Evolutionary conservation across 2,113 vertebrate genomes (phyloP), one percentile per base, ranked within the genome.

Genomic region (Seriola dumerili): DNA sequence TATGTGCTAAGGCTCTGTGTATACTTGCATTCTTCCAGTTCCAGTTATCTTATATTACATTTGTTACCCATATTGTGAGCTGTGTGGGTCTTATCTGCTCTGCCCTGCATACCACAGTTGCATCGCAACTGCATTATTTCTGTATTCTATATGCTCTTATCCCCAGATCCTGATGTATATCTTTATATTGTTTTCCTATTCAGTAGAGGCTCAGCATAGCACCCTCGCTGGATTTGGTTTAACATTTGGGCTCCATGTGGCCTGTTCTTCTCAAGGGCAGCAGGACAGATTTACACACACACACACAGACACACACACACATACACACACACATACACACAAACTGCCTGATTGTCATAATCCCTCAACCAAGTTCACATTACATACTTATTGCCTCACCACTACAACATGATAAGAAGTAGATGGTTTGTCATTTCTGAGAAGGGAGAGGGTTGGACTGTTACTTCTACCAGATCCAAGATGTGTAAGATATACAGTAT

Each of bases 91-190:
- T 81, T 88, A 88, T 87, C 50, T 59, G 50, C 63, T 52, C 16
- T n/a, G 21, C 21, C 63, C 70, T 52, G 67, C 46, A 32, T 42
- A 62, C 44, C 25, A 36, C 55, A 29, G 54, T 23, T 84, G 34
- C 2, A 42, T 55, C 78, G 57, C 64, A 65, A 5, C 7, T 77
- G 62, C 66, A 76, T 55, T 80, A 57, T 58, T 80, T 63, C 32
- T 75, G 34, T 66, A 55, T 65, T 83, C 55, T 76, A 34, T 68
- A n/a, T 25, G 65, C 57, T 58, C 23, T 81, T 78, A 80, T 89
- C 67, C 29, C 8, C 63, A 58, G 74, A 88, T 91, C 13, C 68
- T 69, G 83, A 89, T 90, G 29, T 81, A 34, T 79, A 90, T 89
- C 78, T 83, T 58, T 58, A 25, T 87, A 67, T 84, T 85, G 72